Evolutionary conservation across 1,140 invertebrate species (phyloP).

Genomic region (Calephelis virginiensis): DNA sequence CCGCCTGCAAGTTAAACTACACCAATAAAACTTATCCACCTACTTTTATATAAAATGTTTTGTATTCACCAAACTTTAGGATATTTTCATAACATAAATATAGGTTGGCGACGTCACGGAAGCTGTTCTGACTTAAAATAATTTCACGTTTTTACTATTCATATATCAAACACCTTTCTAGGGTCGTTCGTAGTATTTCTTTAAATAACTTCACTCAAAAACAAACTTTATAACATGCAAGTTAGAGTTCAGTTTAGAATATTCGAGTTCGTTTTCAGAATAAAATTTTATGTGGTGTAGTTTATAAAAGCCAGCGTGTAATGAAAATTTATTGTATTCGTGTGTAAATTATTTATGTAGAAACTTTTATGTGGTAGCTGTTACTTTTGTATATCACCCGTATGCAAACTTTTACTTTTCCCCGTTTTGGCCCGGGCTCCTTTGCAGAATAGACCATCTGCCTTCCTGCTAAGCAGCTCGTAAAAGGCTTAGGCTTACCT

Average conservation of each 20-base stretch:
- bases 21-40: no score
- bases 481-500: no score
- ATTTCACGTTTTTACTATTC: conserved; percentile 14
- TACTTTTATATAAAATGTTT: background rate
- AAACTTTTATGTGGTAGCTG: no score
- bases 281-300: background rate
- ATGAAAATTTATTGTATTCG: background rate
- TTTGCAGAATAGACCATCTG: no score
- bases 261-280: background rate
- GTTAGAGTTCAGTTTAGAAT: background rate
- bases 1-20: no score
- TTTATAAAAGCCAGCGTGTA: background rate
- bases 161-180: conserved; percentile 5
- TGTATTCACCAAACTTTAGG: background rate
- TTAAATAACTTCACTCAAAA: background rate
- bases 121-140: conserved; percentile 9
- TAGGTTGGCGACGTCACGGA: background rate
- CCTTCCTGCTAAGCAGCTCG: no score
- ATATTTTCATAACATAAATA: conserved; percentile 6
- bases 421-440: no score
- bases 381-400: no score
- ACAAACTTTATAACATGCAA: background rate
- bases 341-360: no score
- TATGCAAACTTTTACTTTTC: no score
- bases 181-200: background rate